Conservation (phyloP, 2,113 vertebrate species). For the Perccottus glenii region DNA sequence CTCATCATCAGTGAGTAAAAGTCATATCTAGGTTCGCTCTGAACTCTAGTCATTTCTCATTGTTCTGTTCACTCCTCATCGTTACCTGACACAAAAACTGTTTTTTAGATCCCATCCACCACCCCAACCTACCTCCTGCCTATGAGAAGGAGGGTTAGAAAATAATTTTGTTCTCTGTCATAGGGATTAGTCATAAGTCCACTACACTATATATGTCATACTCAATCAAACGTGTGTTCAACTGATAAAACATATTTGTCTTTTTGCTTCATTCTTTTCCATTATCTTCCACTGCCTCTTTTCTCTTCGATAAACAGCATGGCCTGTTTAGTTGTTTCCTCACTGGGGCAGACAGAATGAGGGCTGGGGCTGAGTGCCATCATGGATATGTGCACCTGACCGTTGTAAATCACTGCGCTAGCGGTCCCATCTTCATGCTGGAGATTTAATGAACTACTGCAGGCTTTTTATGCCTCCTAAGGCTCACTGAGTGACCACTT, state of each 20-base stretch:
- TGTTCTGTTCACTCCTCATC: too few species aligned
- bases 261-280: conserved; percentile 8
- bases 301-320: conserved; percentile 47
- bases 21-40: too few species aligned
- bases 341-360: conserved; percentile 66
- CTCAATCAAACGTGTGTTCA: too few species aligned
- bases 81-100: too few species aligned
- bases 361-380: conserved; percentile 63
- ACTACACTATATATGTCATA: too few species aligned
- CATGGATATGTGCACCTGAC: conserved; percentile 70
- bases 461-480: conserved; percentile 77
- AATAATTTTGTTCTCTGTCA: too few species aligned
- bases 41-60: too few species aligned
- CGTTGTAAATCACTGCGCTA: conserved; percentile 72
- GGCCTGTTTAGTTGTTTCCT: conserved; percentile 63
- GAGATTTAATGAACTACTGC: conserved; percentile 81
- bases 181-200: too few species aligned
- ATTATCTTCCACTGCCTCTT: conserved; percentile 14
- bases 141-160: not conserved
- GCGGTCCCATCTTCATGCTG: conserved; percentile 72
- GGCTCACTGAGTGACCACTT: conserved; percentile 79
- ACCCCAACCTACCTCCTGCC: not conserved
- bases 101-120: too few species aligned
- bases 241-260: conserved; percentile 1
- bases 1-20: too few species aligned